Evolutionary conservation across 2,797 vertebrate species (phyloP).

Genomic region (Sebastes goodei): DNA sequence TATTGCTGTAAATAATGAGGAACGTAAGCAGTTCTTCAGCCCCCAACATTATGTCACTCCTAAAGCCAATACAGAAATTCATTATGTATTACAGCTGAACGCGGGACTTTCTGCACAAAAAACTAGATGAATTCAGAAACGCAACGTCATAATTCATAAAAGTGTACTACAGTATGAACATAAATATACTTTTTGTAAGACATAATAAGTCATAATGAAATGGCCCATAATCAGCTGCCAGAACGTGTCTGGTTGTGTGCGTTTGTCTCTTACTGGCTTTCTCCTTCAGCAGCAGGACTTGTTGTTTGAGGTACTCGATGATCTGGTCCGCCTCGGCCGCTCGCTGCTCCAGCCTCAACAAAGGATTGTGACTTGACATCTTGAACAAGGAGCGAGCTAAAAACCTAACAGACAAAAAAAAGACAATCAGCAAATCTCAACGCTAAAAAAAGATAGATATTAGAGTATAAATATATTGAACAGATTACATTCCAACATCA

Average conservation of each 20-base stretch:
- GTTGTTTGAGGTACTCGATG: conserved; percentile 96
- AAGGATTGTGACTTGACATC: conserved; percentile 90
- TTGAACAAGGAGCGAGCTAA: conserved; percentile 84
- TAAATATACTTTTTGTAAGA: not conserved
- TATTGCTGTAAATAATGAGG: not conserved
- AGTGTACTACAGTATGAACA: not conserved
- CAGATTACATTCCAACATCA: not conserved
- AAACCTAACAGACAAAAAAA: conserved; percentile 80
- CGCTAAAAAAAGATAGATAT: not conserved
- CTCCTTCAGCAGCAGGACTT: conserved; percentile 95
- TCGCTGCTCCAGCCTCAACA: conserved; percentile 93
- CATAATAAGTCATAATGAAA: not conserved
- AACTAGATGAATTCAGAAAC: not conserved
- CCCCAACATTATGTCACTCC: not conserved
- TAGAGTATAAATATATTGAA: not conserved
- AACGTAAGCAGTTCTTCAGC: not conserved
- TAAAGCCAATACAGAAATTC: not conserved
- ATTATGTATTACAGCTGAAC: not conserved
- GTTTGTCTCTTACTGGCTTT: conserved; percentile 90
- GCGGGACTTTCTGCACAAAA: not conserved
- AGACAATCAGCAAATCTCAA: not conserved
- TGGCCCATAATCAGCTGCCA: not conserved
- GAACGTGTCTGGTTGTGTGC: not conserved
- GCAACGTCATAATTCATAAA: not conserved
- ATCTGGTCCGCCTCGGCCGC: conserved; percentile 95